A percentile compares a stretch with the other conserved stretches of the same genome.
Evolutionary conservation across 2,113 vertebrate species (phyloP).

Genomic region (Casuarius casuarius): DNA sequence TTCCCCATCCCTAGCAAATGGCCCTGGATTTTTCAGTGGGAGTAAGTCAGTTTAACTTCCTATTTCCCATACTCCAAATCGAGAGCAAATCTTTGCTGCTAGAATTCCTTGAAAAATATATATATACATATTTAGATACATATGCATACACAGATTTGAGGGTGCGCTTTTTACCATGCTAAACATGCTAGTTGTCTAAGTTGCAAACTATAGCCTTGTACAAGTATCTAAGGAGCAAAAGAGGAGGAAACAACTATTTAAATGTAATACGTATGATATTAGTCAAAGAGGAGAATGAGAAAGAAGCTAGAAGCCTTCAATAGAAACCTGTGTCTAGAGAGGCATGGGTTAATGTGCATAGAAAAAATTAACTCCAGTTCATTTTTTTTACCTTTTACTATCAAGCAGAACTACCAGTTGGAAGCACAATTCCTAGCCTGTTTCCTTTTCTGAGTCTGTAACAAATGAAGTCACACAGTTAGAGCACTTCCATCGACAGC

Average conservation of each 20-base stretch:
- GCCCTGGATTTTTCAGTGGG: background rate
- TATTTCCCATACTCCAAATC: background rate
- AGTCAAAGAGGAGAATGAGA: background rate
- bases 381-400: background rate
- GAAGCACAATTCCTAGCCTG: background rate
- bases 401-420: background rate
- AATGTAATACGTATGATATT: background rate
- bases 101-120: background rate
- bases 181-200: too few species aligned
- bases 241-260: background rate
- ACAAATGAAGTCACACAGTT: background rate
- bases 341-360: background rate
- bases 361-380: background rate
- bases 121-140: background rate
- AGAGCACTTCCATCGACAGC: background rate
- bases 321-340: background rate
- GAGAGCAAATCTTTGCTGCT: background rate
- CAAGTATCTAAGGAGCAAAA: too few species aligned
- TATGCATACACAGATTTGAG: too few species aligned
- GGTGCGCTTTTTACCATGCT: too few species aligned
- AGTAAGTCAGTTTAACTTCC: background rate
- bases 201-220: too few species aligned
- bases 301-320: background rate
- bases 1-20: background rate
- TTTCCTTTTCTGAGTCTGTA: background rate